Evolutionary conservation across 2,888 invertebrate species (phyloP).

Genomic region (Notodonta ziczac): DNA sequence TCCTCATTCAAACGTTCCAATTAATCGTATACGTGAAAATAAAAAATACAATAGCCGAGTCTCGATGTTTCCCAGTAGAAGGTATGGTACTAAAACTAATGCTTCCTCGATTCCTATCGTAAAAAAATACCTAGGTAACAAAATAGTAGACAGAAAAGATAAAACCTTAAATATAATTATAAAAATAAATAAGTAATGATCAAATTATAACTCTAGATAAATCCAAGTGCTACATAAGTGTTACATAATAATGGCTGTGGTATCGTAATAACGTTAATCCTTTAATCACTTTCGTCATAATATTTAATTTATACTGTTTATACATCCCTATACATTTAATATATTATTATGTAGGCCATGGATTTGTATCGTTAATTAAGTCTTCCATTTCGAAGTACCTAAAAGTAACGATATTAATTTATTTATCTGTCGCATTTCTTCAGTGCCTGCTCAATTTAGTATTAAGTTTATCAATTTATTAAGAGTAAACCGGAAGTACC

Average conservation of each 20-base stretch:
- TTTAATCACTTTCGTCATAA: slow-evolving; percentile 65
- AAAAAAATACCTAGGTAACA: slow-evolving; percentile 39
- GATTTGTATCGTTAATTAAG: slow-evolving; percentile 77
- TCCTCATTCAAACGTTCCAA: slow-evolving; percentile 47
- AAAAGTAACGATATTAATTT: slow-evolving; percentile 56
- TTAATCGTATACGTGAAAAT: slow-evolving; percentile 58
- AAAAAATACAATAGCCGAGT: slow-evolving; percentile 28
- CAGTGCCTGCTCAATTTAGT: slow-evolving; percentile 71
- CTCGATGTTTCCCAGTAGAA: slow-evolving; percentile 19
- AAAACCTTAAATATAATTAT: slow-evolving; percentile 43
- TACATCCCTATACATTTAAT: slow-evolving; percentile 59
- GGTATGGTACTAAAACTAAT: slow-evolving; percentile 29
- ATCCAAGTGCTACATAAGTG: slow-evolving; percentile 73
- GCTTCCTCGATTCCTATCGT: slow-evolving; percentile 42
- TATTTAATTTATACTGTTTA: slow-evolving; percentile 53
- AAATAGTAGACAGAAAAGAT: slow-evolving; percentile 45
- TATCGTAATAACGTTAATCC: slow-evolving; percentile 78
- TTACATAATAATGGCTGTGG: slow-evolving; percentile 82
- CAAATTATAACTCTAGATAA: slow-evolving; percentile 61
- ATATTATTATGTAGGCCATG: slow-evolving; percentile 64
- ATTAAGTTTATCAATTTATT: slow-evolving; percentile 54
- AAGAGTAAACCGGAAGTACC: slow-evolving; percentile 35
- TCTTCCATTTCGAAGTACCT: slow-evolving; percentile 79
- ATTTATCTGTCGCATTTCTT: slow-evolving; percentile 62
- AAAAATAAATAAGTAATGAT: slow-evolving; percentile 49